Conservation (phyloP, 2,113 vertebrate species). For the Benitochromis conjunctus region DNA sequence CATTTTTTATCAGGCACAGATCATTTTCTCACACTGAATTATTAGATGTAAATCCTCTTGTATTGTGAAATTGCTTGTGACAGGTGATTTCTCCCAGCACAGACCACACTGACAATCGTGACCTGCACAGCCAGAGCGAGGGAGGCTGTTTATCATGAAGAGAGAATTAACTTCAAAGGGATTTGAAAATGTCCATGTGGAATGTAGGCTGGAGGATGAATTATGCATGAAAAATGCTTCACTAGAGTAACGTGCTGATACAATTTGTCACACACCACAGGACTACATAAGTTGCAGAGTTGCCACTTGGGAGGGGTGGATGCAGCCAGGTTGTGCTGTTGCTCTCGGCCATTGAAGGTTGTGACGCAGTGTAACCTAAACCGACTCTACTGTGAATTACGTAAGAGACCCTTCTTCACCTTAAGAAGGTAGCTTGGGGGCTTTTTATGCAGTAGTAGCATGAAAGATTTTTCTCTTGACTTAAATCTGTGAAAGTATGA, state of each 20-base stretch:
- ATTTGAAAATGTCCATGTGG: conserved; percentile 43
- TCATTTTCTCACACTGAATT: neutral
- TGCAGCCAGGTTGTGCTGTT: conserved; percentile 3
- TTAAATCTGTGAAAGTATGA: neutral
- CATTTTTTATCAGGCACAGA: neutral
- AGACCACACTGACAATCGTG: conserved; percentile 23
- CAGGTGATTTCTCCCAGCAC: conserved; percentile 32
- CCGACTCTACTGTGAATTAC: conserved; percentile 38
- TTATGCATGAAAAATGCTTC: conserved; percentile 51
- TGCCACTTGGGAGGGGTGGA: neutral
- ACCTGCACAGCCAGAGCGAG: neutral
- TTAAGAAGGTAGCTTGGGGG: conserved; percentile 2
- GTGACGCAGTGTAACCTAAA: conserved; percentile 36
- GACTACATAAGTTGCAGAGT: conserved; percentile 38
- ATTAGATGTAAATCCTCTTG: conserved; percentile 27
- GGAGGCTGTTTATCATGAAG: conserved; percentile 38
- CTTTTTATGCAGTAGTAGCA: conserved; percentile 10
- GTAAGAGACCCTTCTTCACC: conserved; percentile 24
- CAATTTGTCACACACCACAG: conserved; percentile 50
- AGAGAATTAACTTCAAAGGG: conserved; percentile 63
- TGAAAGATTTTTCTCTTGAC: neutral
- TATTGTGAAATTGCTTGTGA: conserved; percentile 5
- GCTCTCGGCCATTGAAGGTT: neutral
- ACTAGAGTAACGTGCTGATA: conserved; percentile 51
- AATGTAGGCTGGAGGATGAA: conserved; percentile 44